Evolutionary conservation across 2,888 invertebrate species (phyloP).

Genomic region (Eurois occulta): DNA sequence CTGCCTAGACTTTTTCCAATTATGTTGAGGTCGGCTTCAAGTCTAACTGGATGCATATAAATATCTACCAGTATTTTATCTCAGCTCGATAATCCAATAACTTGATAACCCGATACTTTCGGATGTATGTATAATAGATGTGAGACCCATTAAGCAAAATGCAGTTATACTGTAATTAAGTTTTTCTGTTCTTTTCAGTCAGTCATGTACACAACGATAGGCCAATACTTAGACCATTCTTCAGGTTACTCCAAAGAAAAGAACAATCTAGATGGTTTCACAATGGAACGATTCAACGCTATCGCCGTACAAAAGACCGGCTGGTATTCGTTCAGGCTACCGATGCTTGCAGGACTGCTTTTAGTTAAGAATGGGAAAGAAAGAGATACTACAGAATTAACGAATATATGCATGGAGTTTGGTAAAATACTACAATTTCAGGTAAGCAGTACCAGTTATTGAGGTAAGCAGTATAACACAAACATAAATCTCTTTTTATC

Average conservation of each 20-base stretch:
- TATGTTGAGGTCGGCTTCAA: not conserved
- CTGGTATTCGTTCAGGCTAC: slow-evolving; percentile 41
- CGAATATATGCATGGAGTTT: slow-evolving; percentile 38
- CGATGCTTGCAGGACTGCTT: slow-evolving; percentile 23
- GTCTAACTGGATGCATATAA: not conserved
- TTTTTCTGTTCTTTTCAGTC: slow-evolving; percentile 30
- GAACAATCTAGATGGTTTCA: slow-evolving; percentile 41
- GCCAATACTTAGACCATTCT: slow-evolving; percentile 40
- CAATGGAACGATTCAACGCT: slow-evolving; percentile 41
- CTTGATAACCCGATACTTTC: not conserved
- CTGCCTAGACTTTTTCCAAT: not conserved
- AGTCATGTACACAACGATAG: slow-evolving; percentile 34
- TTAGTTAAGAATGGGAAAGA: slow-evolving; percentile 33
- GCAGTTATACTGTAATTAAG: not conserved
- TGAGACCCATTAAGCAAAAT: too few species aligned
- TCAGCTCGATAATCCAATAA: too few species aligned
- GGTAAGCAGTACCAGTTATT: slow-evolving; percentile 14
- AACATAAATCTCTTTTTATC: not conserved
- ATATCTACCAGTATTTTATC: not conserved
- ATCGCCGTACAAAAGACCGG: slow-evolving; percentile 40
- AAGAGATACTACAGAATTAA: slow-evolving; percentile 15
- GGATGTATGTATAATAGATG: not conserved
- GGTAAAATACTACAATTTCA: slow-evolving; percentile 50
- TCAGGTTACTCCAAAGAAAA: slow-evolving; percentile 41
- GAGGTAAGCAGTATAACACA: slow-evolving; percentile 32